Percentiles rank a stretch among this genome's conserved stretches.
phyloP scores from a whole-genome alignment of 2,797 vertebrate genomes.

The Sebastes diaconus region DNA sequence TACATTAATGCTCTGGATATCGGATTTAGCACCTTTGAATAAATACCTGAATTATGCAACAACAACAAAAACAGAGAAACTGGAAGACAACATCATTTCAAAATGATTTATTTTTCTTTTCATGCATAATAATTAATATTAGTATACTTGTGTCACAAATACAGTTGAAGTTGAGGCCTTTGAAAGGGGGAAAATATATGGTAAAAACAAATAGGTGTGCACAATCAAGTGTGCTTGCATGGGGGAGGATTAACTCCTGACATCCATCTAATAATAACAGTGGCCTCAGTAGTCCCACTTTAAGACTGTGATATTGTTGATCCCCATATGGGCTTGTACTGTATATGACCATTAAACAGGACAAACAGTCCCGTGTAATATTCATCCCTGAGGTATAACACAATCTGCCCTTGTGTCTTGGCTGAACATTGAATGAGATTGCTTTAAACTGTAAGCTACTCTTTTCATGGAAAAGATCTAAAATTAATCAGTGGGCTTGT shows the following conservation, averaged over 20 bases:
- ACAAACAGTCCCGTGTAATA: constrained; percentile 43
- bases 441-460: constrained; percentile 83
- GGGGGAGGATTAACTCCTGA: constrained; percentile 44
- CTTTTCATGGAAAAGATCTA: constrained; percentile 79
- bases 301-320: constrained; percentile 45
- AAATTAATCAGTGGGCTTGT: constrained; percentile 83
- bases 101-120: background rate
- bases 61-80: background rate
- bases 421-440: constrained; percentile 69
- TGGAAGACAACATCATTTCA: background rate
- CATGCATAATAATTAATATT: background rate
- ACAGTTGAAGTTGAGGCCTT: background rate
- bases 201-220: constrained; percentile 15
- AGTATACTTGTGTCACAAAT: background rate
- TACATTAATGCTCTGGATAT: too few relatives aligned
- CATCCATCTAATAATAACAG: constrained; percentile 49
- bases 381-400: constrained; percentile 45
- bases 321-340: constrained; percentile 57
- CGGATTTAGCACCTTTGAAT: too few relatives aligned
- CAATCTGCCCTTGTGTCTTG: constrained; percentile 53
- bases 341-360: constrained; percentile 29
- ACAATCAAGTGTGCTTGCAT: constrained; percentile 36
- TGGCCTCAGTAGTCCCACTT: constrained; percentile 41
- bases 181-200: constrained; percentile 1
- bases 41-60: background rate